A percentile compares a stretch with the other conserved stretches of the same genome.
Evolutionary conservation across 2,888 invertebrate genomes (phyloP).

Genomic region (Microctonus hyperodae): DNA sequence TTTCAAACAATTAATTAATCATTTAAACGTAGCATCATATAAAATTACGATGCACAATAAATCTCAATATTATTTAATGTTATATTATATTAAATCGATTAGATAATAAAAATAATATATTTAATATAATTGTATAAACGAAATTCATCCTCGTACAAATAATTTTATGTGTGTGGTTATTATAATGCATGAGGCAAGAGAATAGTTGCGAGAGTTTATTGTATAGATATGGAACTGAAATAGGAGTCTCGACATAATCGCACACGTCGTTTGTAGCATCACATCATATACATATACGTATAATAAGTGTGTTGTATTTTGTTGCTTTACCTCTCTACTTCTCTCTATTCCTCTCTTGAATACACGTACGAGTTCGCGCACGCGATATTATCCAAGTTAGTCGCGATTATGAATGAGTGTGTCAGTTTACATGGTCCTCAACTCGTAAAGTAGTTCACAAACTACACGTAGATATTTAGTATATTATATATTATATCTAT

Average conservation of each 20-base stretch:
- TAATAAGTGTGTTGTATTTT: too few species aligned
- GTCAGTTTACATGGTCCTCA: not conserved
- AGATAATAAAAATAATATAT: not conserved
- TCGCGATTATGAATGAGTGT: slow-evolving; percentile 23
- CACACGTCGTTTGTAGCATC: slow-evolving; percentile 8
- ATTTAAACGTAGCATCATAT: not conserved
- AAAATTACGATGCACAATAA: not conserved
- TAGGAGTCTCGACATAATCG: slow-evolving; percentile 11
- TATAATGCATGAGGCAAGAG: not conserved
- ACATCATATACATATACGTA: not conserved
- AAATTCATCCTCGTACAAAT: too few species aligned
- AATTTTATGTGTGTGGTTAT: not conserved
- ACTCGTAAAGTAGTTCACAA: slow-evolving; percentile 7
- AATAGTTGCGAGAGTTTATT: not conserved
- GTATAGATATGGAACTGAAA: not conserved
- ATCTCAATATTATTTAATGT: not conserved
- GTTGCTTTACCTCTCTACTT: not conserved
- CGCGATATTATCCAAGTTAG: slow-evolving; percentile 23
- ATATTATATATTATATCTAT: not conserved
- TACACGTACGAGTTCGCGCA: not conserved
- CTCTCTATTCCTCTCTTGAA: not conserved
- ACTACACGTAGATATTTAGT: not conserved
- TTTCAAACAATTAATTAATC: slow-evolving; percentile 13
- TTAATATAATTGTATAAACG: not conserved
- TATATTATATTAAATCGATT: not conserved